phyloP scores from a whole-genome alignment of 2,797 vertebrate species.

The Ataeniobius toweri region DNA sequence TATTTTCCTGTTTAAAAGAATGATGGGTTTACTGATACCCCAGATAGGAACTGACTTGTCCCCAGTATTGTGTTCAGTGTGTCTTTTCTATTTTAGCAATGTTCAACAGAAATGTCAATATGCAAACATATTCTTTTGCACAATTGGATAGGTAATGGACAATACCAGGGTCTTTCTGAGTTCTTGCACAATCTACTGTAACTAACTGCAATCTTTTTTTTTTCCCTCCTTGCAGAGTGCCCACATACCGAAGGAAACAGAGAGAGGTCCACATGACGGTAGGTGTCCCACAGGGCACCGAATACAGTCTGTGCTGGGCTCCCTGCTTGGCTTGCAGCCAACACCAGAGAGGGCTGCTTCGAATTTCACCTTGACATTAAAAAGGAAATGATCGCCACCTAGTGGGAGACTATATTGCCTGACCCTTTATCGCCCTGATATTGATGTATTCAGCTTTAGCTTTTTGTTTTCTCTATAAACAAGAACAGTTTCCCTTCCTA shows the following conservation, averaged over 20 bases:
- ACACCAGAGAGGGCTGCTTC: slow-evolving; percentile 33
- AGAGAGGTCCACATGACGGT: slow-evolving; percentile 87
- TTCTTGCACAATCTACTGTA: slow-evolving; percentile 42
- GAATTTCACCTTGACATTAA: slow-evolving; percentile 60
- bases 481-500: slow-evolving; percentile 15
- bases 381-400: slow-evolving; percentile 65
- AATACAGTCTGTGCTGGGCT: slow-evolving; percentile 57
- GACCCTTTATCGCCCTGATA: background rate
- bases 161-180: slow-evolving; percentile 1
- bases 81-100: slow-evolving; percentile 12
- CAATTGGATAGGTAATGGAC: slow-evolving; percentile 49
- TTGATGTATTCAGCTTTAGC: background rate
- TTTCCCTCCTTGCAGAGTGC: slow-evolving; percentile 83
- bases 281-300: slow-evolving; percentile 76
- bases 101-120: slow-evolving; percentile 46
- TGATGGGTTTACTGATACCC: background rate
- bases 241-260: slow-evolving; percentile 88
- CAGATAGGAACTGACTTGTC: background rate
- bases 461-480: slow-evolving; percentile 3
- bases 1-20: background rate
- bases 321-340: slow-evolving; percentile 59
- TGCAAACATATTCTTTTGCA: slow-evolving; percentile 49
- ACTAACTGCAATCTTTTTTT: slow-evolving; percentile 41
- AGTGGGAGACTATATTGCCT: slow-evolving; percentile 49
- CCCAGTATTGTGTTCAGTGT: background rate